Conservation (phyloP, 37 sponge, comb jelly and placozoan genomes). For the Amphimedon queenslandica region DNA sequence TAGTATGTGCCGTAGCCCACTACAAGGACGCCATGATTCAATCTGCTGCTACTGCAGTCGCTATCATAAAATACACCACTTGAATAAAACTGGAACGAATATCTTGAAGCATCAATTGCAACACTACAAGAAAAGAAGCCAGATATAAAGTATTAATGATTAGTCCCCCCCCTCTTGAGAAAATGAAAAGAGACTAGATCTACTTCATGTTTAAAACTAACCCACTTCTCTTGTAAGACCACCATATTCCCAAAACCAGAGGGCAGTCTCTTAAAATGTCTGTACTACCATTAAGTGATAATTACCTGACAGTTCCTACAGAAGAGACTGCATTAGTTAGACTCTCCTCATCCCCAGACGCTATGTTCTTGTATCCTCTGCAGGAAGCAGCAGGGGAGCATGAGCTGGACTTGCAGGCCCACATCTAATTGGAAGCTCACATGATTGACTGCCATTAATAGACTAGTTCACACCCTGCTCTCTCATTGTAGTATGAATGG, state of each 20-base stretch:
- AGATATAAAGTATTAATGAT: slow-evolving; percentile 6
- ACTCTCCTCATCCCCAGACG: slow-evolving; percentile 51
- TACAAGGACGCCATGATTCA: slow-evolving; percentile 91
- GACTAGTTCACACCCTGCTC: too few species aligned
- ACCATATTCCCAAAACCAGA: too few species aligned
- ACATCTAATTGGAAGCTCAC: slow-evolving; percentile 9
- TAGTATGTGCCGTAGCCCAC: slow-evolving; percentile 73
- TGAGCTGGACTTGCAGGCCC: slow-evolving; percentile 41
- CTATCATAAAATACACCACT: slow-evolving; percentile 78
- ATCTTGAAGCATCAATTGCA: slow-evolving; percentile 79
- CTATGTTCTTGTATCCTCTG: slow-evolving; percentile 60
- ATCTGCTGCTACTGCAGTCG: slow-evolving; percentile 66
- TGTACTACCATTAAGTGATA: too few species aligned
- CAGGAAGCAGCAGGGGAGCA: slow-evolving; percentile 38
- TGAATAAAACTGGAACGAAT: slow-evolving; percentile 81
- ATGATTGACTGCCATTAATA: too few species aligned
- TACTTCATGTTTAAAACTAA: background rate
- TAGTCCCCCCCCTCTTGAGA: background rate
- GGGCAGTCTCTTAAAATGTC: too few species aligned
- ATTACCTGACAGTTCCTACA: slow-evolving; percentile 69
- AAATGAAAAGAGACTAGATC: slow-evolving; percentile 2
- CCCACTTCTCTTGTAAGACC: too few species aligned
- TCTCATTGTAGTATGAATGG: too few species aligned
- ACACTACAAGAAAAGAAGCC: slow-evolving; percentile 70
- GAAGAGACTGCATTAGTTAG: slow-evolving; percentile 49